phyloP scores from a whole-genome alignment of 2,797 vertebrate genomes.

The Manis crassicaudata region DNA sequence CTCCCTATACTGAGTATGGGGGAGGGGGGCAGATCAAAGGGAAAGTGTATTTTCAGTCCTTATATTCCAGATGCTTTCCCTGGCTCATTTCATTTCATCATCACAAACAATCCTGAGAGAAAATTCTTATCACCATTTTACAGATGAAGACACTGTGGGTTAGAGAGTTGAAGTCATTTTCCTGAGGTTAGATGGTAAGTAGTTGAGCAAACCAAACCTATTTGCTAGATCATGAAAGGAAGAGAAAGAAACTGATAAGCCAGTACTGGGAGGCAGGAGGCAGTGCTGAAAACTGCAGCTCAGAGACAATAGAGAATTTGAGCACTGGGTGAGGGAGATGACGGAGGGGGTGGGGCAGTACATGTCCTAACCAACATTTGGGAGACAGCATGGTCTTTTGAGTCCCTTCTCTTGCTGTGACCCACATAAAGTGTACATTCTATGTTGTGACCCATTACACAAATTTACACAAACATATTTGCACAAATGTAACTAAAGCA shows the following conservation, averaged over 20 bases:
- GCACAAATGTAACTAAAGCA: not conserved
- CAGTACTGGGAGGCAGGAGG: not conserved
- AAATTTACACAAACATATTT: not conserved
- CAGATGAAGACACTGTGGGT: not conserved
- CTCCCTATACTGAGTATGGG: not conserved
- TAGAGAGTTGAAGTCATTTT: not conserved
- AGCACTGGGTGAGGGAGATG: not conserved
- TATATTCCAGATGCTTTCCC: not conserved
- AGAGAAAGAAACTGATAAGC: not conserved
- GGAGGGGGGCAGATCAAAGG: not conserved
- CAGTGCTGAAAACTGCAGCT: not conserved
- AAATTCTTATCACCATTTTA: not conserved
- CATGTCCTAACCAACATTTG: not conserved
- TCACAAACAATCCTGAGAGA: not conserved
- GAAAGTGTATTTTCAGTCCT: not conserved
- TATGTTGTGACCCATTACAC: not conserved
- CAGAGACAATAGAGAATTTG: not conserved
- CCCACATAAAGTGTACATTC: not conserved
- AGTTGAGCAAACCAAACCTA: not conserved
- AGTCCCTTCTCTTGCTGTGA: not conserved
- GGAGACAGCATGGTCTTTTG: not conserved
- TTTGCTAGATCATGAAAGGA: fast-evolving
- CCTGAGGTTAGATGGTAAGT: not conserved
- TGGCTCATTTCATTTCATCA: not conserved
- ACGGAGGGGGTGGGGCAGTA: fast-evolving